Base-by-base conservation (phyloP, 1,140 invertebrate species). In the Bombus superbus region DNA sequence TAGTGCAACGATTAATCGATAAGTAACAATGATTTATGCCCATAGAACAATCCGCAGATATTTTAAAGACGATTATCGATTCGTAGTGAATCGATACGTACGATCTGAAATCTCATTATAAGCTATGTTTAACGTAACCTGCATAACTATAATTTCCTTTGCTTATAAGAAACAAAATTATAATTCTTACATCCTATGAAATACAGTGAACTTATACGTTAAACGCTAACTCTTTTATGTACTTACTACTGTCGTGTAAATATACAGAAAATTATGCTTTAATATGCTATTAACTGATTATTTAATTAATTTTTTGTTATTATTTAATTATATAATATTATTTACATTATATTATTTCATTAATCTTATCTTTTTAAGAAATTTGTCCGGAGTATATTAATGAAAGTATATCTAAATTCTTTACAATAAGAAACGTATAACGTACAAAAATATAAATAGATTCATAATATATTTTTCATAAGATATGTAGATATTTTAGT, bases 1-100 rank as follows among this genome's bases (percentile, higher is more conserved):
- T 74, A 22, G 69, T 47, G 47, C 18, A 53, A 8, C 75, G 82
- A 79, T 84, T 71, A 72, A 84, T 84, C 75, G 75, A 84, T 79
- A 79, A 84, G 64, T 47, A 59, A 71, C 38, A 11, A 15, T 79
- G 64, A 78, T 84, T 78, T 84, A 78, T 78, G 38, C 62, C 57
- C 44, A 18, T 6, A 47, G 38, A 32, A 79, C 59, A 72, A 62
- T 71, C 53, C 22, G 22, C 35, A 6, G 64, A 78, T 84, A 47
- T 18, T 18, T n/a, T 22, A 22, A 11, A 15, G 10, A n/a, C 10
- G 40, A 68, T 64, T 62, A 85, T 79, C 64, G 74, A 42, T 42
- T 22, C 47, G 47, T 53, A 22, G 47, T 22, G 47, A 53, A 53
- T 53, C 18, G 47, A 53, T 53, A 53, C 22, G 47, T 8, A 53